phyloP scores from a whole-genome alignment of 2,113 vertebrate genomes.

The Pipra filicauda region DNA sequence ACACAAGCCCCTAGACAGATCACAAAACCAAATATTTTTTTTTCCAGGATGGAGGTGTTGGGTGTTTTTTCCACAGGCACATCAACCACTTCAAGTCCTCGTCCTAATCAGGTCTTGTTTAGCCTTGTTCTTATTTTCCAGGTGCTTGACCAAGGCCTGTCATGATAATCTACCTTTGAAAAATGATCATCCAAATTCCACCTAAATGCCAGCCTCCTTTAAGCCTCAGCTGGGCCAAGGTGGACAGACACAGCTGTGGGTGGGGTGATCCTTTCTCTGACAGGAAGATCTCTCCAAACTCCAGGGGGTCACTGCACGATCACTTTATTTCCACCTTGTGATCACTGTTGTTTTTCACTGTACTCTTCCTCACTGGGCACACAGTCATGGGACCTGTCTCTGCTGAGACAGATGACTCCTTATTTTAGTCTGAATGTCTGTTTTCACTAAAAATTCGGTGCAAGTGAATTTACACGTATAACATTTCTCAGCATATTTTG shows the following conservation, averaged over 20 bases:
- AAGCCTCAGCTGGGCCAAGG: not conserved
- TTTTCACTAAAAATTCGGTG: not conserved
- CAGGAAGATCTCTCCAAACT: not conserved
- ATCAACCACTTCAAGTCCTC: not conserved
- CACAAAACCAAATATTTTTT: not conserved
- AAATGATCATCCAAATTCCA: not conserved
- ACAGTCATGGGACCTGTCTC: not conserved
- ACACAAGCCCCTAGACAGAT: not conserved
- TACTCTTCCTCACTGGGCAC: not conserved
- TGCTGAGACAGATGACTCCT: not conserved
- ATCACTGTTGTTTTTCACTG: not conserved
- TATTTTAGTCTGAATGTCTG: not conserved
- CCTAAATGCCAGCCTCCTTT: not conserved
- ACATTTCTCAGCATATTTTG: not conserved
- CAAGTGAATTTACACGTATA: not conserved
- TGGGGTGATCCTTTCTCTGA: not conserved
- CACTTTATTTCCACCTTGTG: not conserved
- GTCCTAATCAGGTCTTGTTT: not conserved
- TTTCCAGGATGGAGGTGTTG: not conserved
- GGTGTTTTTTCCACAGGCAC: not conserved
- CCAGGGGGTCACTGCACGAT: not conserved
- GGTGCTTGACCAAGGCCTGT: not conserved
- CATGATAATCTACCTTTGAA: not conserved
- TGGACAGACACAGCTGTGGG: not conserved
- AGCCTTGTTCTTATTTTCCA: not conserved